Evolutionary conservation across 2,797 vertebrate species (phyloP).

Genomic region (Pelobates cultripes): DNA sequence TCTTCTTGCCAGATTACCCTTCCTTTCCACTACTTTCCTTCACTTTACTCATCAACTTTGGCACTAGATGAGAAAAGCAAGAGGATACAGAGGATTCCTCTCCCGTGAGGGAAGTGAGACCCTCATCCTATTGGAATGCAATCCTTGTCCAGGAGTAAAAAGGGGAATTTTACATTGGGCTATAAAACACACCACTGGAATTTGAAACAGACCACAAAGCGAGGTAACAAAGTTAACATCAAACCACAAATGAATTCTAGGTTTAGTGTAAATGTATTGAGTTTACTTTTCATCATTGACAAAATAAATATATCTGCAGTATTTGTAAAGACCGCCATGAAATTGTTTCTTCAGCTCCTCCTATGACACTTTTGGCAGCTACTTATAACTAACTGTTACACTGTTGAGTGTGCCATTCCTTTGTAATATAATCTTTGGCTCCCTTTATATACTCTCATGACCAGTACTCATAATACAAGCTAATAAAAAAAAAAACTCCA

Average conservation of each 20-base stretch:
- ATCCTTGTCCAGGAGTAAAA: slow-evolving; percentile 44
- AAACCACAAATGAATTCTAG: slow-evolving; percentile 37
- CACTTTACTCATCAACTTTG: slow-evolving; percentile 48
- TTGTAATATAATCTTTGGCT: too few relatives aligned
- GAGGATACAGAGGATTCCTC: slow-evolving; percentile 51
- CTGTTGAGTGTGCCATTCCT: too few relatives aligned
- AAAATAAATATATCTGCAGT: background rate
- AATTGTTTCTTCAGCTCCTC: background rate
- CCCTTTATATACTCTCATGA: too few relatives aligned
- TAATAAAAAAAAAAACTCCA: too few relatives aligned
- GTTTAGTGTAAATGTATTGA: background rate
- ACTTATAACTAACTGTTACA: background rate
- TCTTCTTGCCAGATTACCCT: slow-evolving; percentile 34
- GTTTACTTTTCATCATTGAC: background rate
- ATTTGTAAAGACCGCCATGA: background rate
- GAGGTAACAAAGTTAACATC: slow-evolving; percentile 20
- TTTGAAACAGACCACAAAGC: slow-evolving; percentile 29
- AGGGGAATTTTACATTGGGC: slow-evolving; percentile 50
- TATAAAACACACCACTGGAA: slow-evolving; percentile 44
- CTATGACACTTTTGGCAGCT: background rate
- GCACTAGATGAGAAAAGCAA: slow-evolving; percentile 39
- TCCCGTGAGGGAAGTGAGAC: slow-evolving; percentile 41
- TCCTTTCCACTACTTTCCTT: slow-evolving; percentile 36
- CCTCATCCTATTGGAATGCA: slow-evolving; percentile 49
- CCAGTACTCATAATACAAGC: too few relatives aligned